These are phyloP conservation scores for Erebia palarica DNA, from an alignment of 2,888 invertebrate species.

Conservation along the genomic window DNA sequence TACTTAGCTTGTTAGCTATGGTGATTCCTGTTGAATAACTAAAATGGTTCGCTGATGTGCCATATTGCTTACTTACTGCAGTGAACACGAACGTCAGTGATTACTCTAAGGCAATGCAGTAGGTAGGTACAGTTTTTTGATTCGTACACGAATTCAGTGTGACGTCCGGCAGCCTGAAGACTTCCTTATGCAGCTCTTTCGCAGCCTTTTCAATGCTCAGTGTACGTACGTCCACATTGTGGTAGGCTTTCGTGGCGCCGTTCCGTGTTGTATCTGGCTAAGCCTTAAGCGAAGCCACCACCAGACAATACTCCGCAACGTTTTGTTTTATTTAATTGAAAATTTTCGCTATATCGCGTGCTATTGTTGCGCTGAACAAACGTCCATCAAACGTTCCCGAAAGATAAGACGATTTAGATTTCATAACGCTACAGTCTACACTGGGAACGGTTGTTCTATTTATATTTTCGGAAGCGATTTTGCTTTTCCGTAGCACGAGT, in stretches of 20 bases:
- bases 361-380: constrained; percentile 60
- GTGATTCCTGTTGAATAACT: background rate
- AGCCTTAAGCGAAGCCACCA: constrained; percentile 43
- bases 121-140: too few species aligned
- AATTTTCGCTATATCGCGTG: constrained; percentile 68
- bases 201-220: too few species aligned
- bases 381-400: constrained; percentile 44
- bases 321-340: constrained; percentile 78
- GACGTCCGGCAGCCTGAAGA: too few species aligned
- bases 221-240: too few species aligned
- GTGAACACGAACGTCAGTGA: background rate
- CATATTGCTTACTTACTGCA: background rate
- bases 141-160: too few species aligned
- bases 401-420: constrained; percentile 41
- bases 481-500: constrained; percentile 33
- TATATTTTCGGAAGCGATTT: constrained; percentile 20
- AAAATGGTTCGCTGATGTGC: background rate
- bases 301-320: constrained; percentile 61
- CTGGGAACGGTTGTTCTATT: constrained; percentile 21
- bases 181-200: too few species aligned
- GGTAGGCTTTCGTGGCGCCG: background rate
- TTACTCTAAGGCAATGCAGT: background rate
- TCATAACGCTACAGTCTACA: constrained; percentile 30
- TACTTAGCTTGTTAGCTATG: too few species aligned
- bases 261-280: background rate